Evolutionary conservation across 2,113 vertebrate species (phyloP), one percentile per base, ranked within the genome.

Genomic region (Trochalopteron elliotii): DNA sequence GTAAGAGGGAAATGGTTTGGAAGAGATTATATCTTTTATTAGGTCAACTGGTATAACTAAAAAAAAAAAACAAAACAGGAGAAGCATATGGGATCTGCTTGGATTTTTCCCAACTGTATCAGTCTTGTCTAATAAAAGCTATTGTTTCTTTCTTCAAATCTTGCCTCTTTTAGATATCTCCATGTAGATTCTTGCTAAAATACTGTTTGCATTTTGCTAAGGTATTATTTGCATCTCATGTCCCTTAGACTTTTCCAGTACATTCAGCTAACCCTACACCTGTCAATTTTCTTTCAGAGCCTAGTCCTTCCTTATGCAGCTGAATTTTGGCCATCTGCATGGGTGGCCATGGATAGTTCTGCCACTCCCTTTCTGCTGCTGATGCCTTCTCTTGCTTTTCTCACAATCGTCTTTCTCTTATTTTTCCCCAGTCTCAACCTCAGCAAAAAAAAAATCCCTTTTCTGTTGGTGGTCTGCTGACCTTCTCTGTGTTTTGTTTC

Each of bases 11-110:
- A 28, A 33, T 65, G 7, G 3, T 85, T 83, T 88, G 45, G 31
- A 89, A 81, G 53, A 61, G 64, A 76, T 33, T 6, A 15, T 87
- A 61, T 64, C 9, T 85, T 92, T 88, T 83, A 69, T 83, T 83
- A 72, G 75, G 85, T 93, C 57, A 90, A 49, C 13, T 15, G 19
- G 3, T 79, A 60, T 75, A 79, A 95, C 3, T 50, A 20, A 21
- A 28, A 70, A 88, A 81, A 60, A 47, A 60, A 42, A 56, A n/a
- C 24, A 39, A 28, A 39, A 63, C 10, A 28, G 7, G 47, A 50
- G 25, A 8, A 67, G 2, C 5, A 33, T 28, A 18, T 40, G 53
- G 44, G 21, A 60, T 69, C 10, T 85, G 27, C 18, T 87, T 80
- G 23, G 0, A 5, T 69, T 71, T 70, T 56, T 19, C 14, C 6